These are phyloP conservation scores for Cephus sareptanus DNA, from an alignment of 2,888 invertebrate genomes.

Conservation along the genomic window DNA sequence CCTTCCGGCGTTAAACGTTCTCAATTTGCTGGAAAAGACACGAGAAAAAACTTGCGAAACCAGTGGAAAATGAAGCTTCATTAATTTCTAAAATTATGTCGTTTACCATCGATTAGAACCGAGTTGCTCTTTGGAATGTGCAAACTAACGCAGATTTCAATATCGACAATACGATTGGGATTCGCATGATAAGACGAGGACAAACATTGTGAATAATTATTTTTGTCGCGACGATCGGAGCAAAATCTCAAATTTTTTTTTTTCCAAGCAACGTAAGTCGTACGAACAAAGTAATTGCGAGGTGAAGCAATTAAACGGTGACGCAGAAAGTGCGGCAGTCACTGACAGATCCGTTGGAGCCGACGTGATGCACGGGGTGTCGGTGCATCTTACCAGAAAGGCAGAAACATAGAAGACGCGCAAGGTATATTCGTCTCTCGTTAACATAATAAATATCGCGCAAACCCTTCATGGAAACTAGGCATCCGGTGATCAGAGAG, in stretches of 20 bases:
- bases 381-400: not conserved
- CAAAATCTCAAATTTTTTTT: too few relatives aligned
- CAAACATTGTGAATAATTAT: too few relatives aligned
- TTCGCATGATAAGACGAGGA: too few relatives aligned
- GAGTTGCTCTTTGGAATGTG: not conserved
- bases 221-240: too few relatives aligned
- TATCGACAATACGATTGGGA: not conserved
- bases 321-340: not conserved
- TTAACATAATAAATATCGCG: conserved; percentile 30
- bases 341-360: not conserved
- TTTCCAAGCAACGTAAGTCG: not conserved
- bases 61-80: too few relatives aligned
- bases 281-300: not conserved
- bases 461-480: conserved; percentile 39
- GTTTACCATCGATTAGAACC: too few relatives aligned
- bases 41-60: too few relatives aligned
- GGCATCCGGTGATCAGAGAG: conserved; percentile 45
- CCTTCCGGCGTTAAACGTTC: too few relatives aligned
- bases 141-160: not conserved
- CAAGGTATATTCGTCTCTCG: conserved; percentile 3
- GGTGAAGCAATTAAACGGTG: not conserved
- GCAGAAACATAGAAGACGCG: not conserved
- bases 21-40: too few relatives aligned
- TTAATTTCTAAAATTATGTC: too few relatives aligned
- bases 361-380: not conserved